These are phyloP conservation scores for Microcebus tavaratra DNA, from an alignment of 2,113 vertebrate species.

Conservation along the genomic window DNA sequence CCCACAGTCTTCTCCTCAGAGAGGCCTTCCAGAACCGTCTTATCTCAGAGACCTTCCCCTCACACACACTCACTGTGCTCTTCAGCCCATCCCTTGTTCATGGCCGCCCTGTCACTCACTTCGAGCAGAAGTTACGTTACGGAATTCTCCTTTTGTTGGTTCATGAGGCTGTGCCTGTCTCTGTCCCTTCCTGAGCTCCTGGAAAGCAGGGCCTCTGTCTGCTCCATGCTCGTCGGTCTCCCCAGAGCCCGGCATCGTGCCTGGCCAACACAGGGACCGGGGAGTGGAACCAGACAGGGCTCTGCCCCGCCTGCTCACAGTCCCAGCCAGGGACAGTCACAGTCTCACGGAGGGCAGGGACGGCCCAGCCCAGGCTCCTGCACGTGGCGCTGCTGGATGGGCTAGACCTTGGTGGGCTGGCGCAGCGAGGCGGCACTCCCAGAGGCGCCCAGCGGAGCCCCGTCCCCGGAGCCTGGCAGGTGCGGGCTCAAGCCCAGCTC, in stretches of 20 bases:
- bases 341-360: not conserved
- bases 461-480: not conserved
- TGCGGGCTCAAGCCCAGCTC: not conserved
- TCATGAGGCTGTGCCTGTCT: too few relatives aligned
- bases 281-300: not conserved
- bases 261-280: rapidly evolving
- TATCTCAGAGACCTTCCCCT: not conserved
- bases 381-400: rapidly evolving
- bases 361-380: not conserved
- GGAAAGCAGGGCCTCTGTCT: not conserved
- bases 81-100: not conserved
- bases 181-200: rapidly evolving
- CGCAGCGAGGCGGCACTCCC: not conserved
- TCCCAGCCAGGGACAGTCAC: not conserved
- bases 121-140: not conserved
- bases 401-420: not conserved
- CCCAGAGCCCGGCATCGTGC: not conserved
- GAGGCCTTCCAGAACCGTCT: not conserved
- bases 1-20: not conserved
- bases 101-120: not conserved
- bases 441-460: not conserved
- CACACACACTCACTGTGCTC: not conserved
- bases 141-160: not conserved
- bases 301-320: not conserved
- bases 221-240: not conserved